These are phyloP conservation scores for Sebastes trivittatus DNA, from an alignment of 2,797 vertebrate genomes.

Conservation along the genomic window DNA sequence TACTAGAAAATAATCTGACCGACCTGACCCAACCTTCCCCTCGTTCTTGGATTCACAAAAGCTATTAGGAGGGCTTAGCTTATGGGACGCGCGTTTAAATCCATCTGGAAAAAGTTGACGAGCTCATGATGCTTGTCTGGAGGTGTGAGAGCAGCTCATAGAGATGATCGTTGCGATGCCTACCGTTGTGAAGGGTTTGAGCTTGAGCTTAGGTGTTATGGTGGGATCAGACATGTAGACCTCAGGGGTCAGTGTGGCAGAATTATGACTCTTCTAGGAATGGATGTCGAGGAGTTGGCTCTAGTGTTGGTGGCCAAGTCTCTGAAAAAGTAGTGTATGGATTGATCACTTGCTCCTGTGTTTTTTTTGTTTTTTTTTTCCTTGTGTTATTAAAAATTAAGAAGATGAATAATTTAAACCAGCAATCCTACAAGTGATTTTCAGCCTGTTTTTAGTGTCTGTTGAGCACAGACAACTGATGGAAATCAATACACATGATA, in stretches of 20 bases:
- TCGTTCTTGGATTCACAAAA: slow-evolving; percentile 1
- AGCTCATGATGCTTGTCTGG: slow-evolving; percentile 48
- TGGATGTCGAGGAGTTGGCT: slow-evolving; percentile 1
- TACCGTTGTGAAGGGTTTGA: slow-evolving; percentile 1
- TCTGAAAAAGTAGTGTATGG: background rate
- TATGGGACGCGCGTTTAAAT: slow-evolving; percentile 41
- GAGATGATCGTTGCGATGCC: slow-evolving; percentile 35
- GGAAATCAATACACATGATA: background rate
- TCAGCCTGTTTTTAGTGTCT: slow-evolving; percentile 9
- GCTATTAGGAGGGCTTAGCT: slow-evolving; percentile 26
- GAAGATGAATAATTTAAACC: slow-evolving; percentile 28
- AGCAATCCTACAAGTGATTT: background rate
- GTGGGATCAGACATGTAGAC: slow-evolving; percentile 28
- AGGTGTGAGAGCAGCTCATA: slow-evolving; percentile 27
- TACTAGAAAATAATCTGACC: slow-evolving; percentile 50
- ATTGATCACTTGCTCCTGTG: background rate
- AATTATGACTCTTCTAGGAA: slow-evolving; percentile 52
- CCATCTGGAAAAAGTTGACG: slow-evolving; percentile 63
- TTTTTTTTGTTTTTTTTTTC: background rate
- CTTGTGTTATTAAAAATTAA: background rate
- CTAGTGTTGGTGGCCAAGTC: background rate
- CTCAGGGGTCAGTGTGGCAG: slow-evolving; percentile 16
- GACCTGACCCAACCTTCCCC: background rate
- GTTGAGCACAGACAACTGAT: background rate
- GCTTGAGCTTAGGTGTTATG: background rate